Evolutionary conservation across 2,888 invertebrate genomes (phyloP), one percentile per base, ranked within the genome.

Genomic region (Tinea pellionella): DNA sequence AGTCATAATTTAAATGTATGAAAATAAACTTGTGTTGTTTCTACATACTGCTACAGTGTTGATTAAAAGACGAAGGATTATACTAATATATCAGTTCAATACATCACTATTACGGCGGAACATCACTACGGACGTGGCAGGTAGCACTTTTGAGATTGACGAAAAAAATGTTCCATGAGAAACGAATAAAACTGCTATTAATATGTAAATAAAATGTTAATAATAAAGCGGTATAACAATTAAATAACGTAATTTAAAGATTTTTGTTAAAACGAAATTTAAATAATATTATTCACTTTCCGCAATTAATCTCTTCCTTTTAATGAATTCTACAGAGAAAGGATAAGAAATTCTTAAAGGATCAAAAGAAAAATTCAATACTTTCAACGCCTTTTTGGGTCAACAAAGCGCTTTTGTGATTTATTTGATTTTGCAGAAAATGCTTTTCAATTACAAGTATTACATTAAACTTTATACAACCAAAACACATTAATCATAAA

Each of bases 341-440:
- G 53, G 53, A 53, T 53, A 59, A 42, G 30, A 32, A 43, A n/a
- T 59, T 47, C 24, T 47, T 30, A 24, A 24, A 18, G 42, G 15
- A 30, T 47, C 24, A 16, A 30, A 51, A 59, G 43, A 47, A 59
- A 59, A 59, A 51, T 59, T 24, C 47, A 60, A 51, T 60, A 60
- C 60, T 57, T 56, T 24, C n/a, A 56, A 57, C 57, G 47, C 56
- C 41, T 56, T 56, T 16, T 18, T 43, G 55, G 53, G 16, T 19
- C 24, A 19, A 53, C 53, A 60, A 60, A 55, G 42, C 56, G 16
- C 56, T 57, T 37, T 56, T 56, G 55, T 60, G 60, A 60, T 60
- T 60, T 60, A 60, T 60, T 63, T 59, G 53, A 43, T 61, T 64
- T 60, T 47, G 55, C 13, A 12, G 19, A 53, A 53, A 53, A 64